These are phyloP conservation scores for Beaufortia kweichowensis DNA, from an alignment of 2,113 vertebrate species.

Conservation along the genomic window DNA sequence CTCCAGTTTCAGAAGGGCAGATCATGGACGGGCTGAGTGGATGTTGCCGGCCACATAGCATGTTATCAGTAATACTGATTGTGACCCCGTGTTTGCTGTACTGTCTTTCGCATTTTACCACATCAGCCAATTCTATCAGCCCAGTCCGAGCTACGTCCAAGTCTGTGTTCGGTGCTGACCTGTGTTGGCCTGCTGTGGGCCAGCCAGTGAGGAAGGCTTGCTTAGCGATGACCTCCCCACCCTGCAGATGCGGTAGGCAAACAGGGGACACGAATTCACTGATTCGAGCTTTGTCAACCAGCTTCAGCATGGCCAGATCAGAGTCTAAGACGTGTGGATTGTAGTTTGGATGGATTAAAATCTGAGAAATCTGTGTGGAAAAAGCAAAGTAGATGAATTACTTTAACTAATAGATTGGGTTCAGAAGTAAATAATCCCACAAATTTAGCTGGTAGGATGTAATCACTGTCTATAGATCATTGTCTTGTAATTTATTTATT, in stretches of 20 bases:
- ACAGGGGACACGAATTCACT: constrained; percentile 81
- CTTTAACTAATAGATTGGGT: background rate
- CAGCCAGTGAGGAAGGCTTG: constrained; percentile 79
- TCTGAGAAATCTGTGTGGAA: constrained; percentile 77
- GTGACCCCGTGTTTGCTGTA: constrained; percentile 76
- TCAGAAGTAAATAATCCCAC: constrained; percentile 39
- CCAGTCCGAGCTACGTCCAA: constrained; percentile 75
- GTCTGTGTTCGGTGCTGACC: constrained; percentile 53
- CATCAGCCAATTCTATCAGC: constrained; percentile 74
- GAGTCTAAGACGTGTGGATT: constrained; percentile 78
- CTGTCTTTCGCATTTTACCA: constrained; percentile 80
- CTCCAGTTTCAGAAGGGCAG: constrained; percentile 82
- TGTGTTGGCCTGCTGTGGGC: constrained; percentile 63
- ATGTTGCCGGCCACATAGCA: constrained; percentile 81
- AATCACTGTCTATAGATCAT: constrained; percentile 35
- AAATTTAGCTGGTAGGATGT: constrained; percentile 17
- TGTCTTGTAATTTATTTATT: constrained; percentile 10
- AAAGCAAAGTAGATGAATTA: constrained; percentile 15
- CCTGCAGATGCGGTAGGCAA: constrained; percentile 77
- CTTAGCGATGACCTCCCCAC: constrained; percentile 69
- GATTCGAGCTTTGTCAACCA: constrained; percentile 85
- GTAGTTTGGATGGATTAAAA: constrained; percentile 83
- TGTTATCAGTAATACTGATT: constrained; percentile 81
- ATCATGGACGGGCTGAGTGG: constrained; percentile 67
- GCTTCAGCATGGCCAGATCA: constrained; percentile 83